Conservation (phyloP, 1,140 invertebrate species). For the Drosophila nigrodunni region DNA sequence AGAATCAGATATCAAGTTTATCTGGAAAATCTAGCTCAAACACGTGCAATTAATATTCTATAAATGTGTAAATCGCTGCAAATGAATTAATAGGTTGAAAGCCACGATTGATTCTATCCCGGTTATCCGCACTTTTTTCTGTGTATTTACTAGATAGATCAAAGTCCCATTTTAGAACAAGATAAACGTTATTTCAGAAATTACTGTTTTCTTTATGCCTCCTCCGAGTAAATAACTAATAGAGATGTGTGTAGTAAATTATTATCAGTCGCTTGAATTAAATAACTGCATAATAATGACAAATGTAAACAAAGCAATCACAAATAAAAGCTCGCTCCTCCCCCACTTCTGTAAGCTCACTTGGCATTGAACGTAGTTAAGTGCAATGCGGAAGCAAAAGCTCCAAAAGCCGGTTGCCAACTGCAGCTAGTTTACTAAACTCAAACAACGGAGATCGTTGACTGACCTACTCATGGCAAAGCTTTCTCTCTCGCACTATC, state of each 20-base stretch:
- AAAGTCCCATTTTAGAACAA: too few species aligned
- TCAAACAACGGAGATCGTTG: slow-evolving; percentile 63
- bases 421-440: slow-evolving; percentile 39
- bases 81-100: too few species aligned
- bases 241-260: not conserved
- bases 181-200: too few species aligned
- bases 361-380: slow-evolving; percentile 69
- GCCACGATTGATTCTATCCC: too few species aligned
- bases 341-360: slow-evolving; percentile 20
- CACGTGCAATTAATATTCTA: not conserved
- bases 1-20: slow-evolving; percentile 16
- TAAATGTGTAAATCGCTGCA: not conserved
- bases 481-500: slow-evolving; percentile 7
- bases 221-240: not conserved
- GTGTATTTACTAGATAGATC: too few species aligned
- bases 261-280: not conserved
- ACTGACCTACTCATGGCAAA: slow-evolving; percentile 73
- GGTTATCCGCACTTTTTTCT: too few species aligned
- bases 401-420: slow-evolving; percentile 72
- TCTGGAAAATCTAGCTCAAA: slow-evolving; percentile 11
- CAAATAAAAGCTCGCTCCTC: not conserved
- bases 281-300: slow-evolving; percentile 15
- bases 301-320: slow-evolving; percentile 12
- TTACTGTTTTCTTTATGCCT: too few species aligned
- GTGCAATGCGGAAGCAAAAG: slow-evolving; percentile 72